Conservation (phyloP, 2,888 invertebrate genomes). For the Agrochola lota region DNA sequence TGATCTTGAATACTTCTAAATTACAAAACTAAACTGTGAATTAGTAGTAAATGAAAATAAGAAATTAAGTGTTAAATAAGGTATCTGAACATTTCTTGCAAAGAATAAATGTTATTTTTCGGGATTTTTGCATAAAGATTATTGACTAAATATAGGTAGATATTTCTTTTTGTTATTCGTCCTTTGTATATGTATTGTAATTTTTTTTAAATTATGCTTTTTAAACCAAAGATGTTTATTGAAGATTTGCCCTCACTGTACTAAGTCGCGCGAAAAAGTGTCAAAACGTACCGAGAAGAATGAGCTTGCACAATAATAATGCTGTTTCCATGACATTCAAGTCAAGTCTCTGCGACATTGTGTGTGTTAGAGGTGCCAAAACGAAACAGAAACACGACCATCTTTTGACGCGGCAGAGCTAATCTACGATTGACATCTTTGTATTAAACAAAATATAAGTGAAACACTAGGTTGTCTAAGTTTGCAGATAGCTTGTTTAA, state of each 20-base stretch:
- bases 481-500: neutral
- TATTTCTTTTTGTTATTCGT: constrained; percentile 10
- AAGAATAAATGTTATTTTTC: neutral
- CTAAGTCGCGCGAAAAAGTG: too few relatives aligned
- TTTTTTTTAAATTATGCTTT: too few relatives aligned
- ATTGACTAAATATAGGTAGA: neutral
- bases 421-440: too few relatives aligned
- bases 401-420: too few relatives aligned
- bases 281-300: too few relatives aligned
- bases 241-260: too few relatives aligned
- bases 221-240: too few relatives aligned
- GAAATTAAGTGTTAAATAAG: neutral
- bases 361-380: too few relatives aligned
- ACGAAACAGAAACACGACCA: too few relatives aligned
- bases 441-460: neutral
- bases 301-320: too few relatives aligned
- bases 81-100: neutral
- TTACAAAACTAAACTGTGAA: neutral
- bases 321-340: too few relatives aligned
- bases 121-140: neutral
- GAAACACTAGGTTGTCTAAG: neutral
- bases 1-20: neutral
- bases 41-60: neutral
- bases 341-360: too few relatives aligned
- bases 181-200: neutral